Evolutionary conservation across 2,113 vertebrate species (phyloP).

Genomic region (Austrofundulus limnaeus): DNA sequence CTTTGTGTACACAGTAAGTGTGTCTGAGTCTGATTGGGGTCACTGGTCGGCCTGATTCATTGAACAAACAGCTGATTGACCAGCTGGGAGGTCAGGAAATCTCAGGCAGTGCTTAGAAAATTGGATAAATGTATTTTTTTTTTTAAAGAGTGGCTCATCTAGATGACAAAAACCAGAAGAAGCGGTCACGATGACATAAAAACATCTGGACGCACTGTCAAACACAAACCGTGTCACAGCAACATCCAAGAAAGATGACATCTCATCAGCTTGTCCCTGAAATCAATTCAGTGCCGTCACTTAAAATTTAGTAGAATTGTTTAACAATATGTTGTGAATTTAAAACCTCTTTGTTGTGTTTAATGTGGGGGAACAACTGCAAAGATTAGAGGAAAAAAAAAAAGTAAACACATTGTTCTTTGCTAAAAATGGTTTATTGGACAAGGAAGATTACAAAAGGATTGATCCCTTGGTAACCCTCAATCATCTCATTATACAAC

Average conservation of each 20-base stretch:
- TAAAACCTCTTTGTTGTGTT: conserved; percentile 29
- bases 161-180: conserved; percentile 8
- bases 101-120: conserved; percentile 6
- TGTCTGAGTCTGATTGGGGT: conserved; percentile 65
- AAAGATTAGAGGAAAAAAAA: conserved; percentile 25
- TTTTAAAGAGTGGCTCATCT: not conserved
- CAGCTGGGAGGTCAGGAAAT: conserved; percentile 34
- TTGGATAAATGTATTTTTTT: conserved; percentile 18
- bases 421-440: conserved; percentile 77
- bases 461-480: conserved; percentile 48
- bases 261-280: conserved; percentile 15
- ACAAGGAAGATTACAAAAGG: conserved; percentile 66
- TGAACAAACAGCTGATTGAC: conserved; percentile 55
- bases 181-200: conserved; percentile 8
- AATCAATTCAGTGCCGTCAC: conserved; percentile 21
- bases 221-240: not conserved
- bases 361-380: not conserved
- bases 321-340: conserved; percentile 14
- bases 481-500: conserved; percentile 38
- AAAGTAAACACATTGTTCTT: conserved; percentile 39
- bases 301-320: conserved; percentile 15
- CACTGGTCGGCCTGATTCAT: conserved; percentile 55
- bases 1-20: conserved; percentile 31
- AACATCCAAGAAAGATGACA: conserved; percentile 26
- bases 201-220: not conserved